Conservation (phyloP, 35 echinoderm and acorn worm genomes). For the Ptychodera flava region DNA sequence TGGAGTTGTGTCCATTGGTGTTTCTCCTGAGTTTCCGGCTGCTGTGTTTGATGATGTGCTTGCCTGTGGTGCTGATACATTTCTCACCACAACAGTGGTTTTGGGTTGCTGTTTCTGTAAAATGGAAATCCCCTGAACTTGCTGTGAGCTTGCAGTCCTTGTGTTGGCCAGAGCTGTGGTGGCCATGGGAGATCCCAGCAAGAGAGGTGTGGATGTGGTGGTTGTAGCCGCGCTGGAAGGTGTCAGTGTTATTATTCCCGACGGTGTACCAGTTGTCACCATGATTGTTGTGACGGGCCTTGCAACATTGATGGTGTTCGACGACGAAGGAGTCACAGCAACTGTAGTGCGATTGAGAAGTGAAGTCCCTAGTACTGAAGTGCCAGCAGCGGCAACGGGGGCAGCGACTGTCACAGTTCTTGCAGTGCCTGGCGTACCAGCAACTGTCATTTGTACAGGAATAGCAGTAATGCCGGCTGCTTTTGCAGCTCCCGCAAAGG, state of each 20-base stretch:
- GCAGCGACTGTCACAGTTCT: background rate
- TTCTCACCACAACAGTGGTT: background rate
- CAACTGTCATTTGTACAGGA: background rate
- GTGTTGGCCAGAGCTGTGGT: background rate
- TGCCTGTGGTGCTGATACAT: background rate
- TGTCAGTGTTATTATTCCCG: background rate
- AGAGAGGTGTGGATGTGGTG: background rate
- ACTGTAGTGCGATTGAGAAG: background rate
- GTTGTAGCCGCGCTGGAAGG: background rate
- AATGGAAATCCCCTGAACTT: background rate
- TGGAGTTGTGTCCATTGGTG: background rate
- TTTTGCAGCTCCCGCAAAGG: background rate
- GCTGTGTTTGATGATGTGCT: background rate
- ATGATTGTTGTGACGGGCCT: background rate
- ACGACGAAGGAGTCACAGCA: background rate
- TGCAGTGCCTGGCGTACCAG: background rate
- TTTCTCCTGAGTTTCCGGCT: background rate
- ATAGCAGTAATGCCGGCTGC: background rate
- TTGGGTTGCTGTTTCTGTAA: background rate
- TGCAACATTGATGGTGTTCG: background rate
- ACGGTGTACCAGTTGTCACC: background rate
- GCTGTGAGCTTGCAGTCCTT: background rate
- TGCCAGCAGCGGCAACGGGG: background rate
- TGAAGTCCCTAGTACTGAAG: background rate
- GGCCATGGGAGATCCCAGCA: background rate